Conservation (phyloP, 2,797 vertebrate species). For the Trichosurus vulpecula region DNA sequence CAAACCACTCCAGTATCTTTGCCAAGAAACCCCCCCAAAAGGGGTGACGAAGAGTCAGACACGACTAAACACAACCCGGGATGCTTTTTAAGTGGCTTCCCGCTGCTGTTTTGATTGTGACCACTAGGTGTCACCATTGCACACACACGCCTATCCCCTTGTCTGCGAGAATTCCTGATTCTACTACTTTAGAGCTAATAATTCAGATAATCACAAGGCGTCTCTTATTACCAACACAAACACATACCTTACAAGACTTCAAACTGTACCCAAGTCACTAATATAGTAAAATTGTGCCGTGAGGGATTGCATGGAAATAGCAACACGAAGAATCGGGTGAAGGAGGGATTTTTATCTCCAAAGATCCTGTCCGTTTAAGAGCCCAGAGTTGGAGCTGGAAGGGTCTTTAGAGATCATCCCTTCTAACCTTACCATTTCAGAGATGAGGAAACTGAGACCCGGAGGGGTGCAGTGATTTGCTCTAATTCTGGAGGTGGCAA, state of each 20-base stretch:
- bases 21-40: neutral
- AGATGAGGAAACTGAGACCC: neutral
- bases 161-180: neutral
- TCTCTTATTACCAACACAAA: neutral
- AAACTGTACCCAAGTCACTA: neutral
- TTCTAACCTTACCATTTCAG: neutral
- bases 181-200: neutral
- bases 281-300: neutral
- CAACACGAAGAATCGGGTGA: neutral
- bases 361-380: neutral
- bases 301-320: neutral
- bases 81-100: neutral
- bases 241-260: neutral
- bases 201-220: neutral
- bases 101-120: neutral
- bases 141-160: neutral
- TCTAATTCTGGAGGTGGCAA: neutral
- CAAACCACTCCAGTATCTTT: neutral
- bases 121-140: neutral
- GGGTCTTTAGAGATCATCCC: neutral
- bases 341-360: neutral
- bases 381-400: neutral
- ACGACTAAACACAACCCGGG: neutral
- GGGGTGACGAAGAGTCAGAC: neutral
- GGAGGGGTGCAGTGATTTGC: neutral